phyloP scores from a whole-genome alignment of 2,113 vertebrate genomes.

The Heterochromis multidens region DNA sequence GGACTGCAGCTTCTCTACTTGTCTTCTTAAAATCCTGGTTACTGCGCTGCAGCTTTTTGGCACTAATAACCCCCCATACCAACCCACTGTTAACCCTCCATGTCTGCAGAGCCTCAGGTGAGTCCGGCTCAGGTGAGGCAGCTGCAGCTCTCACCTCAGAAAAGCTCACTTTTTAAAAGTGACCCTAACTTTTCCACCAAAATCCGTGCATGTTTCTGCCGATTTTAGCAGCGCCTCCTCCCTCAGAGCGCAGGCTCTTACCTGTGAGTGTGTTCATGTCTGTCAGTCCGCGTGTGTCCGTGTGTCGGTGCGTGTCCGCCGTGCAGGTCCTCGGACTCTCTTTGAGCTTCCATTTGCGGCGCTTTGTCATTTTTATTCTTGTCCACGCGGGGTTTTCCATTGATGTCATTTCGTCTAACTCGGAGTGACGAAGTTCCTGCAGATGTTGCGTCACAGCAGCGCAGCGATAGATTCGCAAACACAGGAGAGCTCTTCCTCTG shows the following conservation, averaged over 20 bases:
- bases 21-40: too few species aligned
- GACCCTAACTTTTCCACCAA: neutral
- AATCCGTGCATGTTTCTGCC: neutral
- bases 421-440: neutral
- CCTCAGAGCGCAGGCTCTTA: neutral
- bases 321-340: neutral
- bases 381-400: slow-evolving; percentile 27
- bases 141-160: too few species aligned
- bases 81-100: neutral
- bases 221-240: neutral
- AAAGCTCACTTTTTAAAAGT: neutral
- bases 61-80: neutral
- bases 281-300: slow-evolving; percentile 2
- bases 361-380: slow-evolving; percentile 12
- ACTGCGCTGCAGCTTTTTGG: neutral
- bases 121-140: neutral
- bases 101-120: neutral
- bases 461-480: neutral
- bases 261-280: slow-evolving; percentile 42
- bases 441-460: neutral
- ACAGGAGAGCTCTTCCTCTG: neutral
- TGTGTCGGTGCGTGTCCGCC: neutral
- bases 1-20: neutral
- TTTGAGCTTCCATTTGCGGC: slow-evolving; percentile 41
- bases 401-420: neutral